phyloP scores from a whole-genome alignment of 2,888 invertebrate genomes.

The Helleia helle region DNA sequence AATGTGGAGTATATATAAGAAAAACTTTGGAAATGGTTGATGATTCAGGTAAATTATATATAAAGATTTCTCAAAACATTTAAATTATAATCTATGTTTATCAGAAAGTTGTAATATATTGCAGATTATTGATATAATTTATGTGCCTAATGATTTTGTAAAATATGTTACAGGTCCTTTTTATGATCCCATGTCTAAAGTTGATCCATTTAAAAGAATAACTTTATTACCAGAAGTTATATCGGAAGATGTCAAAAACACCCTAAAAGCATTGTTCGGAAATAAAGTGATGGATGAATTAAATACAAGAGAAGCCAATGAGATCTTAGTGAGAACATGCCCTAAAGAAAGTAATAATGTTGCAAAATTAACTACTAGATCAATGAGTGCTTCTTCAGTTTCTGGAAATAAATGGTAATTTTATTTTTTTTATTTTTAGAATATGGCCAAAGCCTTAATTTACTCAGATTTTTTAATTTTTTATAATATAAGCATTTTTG shows the following conservation, averaged over 20 bases:
- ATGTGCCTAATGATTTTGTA: too few relatives aligned
- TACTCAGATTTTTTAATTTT: too few relatives aligned
- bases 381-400: constrained; percentile 39
- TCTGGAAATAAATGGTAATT: constrained; percentile 51
- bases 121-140: too few relatives aligned
- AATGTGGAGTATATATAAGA: constrained; percentile 80
- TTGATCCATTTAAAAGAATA: constrained; percentile 82
- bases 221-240: constrained; percentile 82
- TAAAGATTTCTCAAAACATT: too few relatives aligned
- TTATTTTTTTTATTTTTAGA: not conserved
- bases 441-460: not conserved
- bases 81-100: too few relatives aligned
- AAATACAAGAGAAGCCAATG: constrained; percentile 83
- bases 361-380: constrained; percentile 56
- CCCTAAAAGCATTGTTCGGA: constrained; percentile 78
- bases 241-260: constrained; percentile 76
- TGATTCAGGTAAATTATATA: constrained; percentile 43
- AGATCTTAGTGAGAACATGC: constrained; percentile 84
- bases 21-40: constrained; percentile 80
- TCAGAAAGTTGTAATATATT: too few relatives aligned
- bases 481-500: not conserved
- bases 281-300: constrained; percentile 79
- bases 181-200: constrained; percentile 76
- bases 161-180: constrained; percentile 67
- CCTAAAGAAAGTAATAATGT: constrained; percentile 71